These are phyloP conservation scores for Chamaetylas fuelleborni DNA, from an alignment of 2,113 vertebrate species.

Conservation along the genomic window DNA sequence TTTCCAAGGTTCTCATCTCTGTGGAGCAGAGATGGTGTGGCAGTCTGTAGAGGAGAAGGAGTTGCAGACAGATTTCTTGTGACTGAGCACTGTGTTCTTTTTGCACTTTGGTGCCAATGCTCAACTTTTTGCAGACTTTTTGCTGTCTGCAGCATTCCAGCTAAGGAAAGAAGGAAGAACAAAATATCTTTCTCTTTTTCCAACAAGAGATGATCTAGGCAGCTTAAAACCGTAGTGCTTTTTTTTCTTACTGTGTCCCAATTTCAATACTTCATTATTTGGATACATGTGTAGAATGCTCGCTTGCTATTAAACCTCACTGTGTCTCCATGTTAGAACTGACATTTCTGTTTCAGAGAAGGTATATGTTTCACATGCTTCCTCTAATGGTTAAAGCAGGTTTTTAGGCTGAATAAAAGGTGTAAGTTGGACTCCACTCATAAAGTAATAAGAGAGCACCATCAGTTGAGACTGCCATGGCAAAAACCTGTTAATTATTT, in stretches of 20 bases:
- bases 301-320: constrained; percentile 69
- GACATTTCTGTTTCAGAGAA: constrained; percentile 59
- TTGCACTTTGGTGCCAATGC: constrained; percentile 72
- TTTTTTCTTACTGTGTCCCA: constrained; percentile 74
- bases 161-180: constrained; percentile 43
- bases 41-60: constrained; percentile 54
- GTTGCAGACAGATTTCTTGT: constrained; percentile 35
- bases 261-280: constrained; percentile 67
- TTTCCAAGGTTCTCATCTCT: constrained; percentile 47
- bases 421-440: background rate
- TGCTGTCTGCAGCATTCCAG: constrained; percentile 80
- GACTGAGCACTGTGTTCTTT: constrained; percentile 70
- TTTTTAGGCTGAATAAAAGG: constrained; percentile 29
- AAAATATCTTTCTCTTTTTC: constrained; percentile 33
- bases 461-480: constrained; percentile 49
- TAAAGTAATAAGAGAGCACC: constrained; percentile 38
- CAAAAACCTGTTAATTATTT: constrained; percentile 69
- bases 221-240: constrained; percentile 84
- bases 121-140: constrained; percentile 56
- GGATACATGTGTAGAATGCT: constrained; percentile 69
- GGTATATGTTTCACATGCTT: constrained; percentile 56
- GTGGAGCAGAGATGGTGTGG: constrained; percentile 36
- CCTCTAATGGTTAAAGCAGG: constrained; percentile 44
- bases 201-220: constrained; percentile 75
- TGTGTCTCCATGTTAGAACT: constrained; percentile 74